A percentile compares a stretch with the other conserved stretches of the same genome.
These are phyloP conservation scores for Hydrocynus forskahlii DNA, from an alignment of 2,797 vertebrate genomes.

Conservation along the genomic window DNA sequence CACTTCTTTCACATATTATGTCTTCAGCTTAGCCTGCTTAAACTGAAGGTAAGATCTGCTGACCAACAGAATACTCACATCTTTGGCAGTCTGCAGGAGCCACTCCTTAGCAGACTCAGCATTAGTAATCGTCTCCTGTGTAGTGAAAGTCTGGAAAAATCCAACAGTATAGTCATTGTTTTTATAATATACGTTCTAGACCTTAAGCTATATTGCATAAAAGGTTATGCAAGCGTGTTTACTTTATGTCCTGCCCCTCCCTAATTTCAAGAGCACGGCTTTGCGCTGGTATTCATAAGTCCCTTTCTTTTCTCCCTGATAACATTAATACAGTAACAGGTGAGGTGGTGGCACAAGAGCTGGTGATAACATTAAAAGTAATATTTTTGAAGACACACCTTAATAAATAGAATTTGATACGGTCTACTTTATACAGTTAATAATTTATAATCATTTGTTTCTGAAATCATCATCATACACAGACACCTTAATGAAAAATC, in stretches of 20 bases:
- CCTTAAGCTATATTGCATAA: background rate
- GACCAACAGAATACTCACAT: constrained; percentile 80
- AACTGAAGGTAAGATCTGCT: background rate
- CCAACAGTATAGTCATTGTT: background rate
- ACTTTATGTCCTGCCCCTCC: background rate
- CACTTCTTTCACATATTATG: background rate
- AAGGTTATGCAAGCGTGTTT: background rate
- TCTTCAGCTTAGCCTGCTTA: background rate
- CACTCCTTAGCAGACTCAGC: constrained; percentile 95
- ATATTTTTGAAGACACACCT: background rate
- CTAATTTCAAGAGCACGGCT: background rate
- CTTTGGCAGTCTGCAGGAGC: constrained; percentile 87
- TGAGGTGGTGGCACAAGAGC: background rate
- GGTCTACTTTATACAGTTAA: background rate
- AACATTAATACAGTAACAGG: background rate
- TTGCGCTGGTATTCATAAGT: background rate
- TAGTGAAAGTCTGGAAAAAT: constrained; percentile 89
- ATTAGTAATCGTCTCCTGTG: constrained; percentile 97
- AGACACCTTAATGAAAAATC: background rate
- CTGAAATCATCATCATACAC: background rate
- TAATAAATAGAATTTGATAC: no score
- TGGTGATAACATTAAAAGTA: background rate
- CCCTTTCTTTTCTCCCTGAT: background rate
- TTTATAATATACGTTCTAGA: background rate
- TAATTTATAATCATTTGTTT: background rate